These are phyloP conservation scores for Tamandua tetradactyla DNA, from an alignment of 2,797 vertebrate genomes.

Conservation along the genomic window DNA sequence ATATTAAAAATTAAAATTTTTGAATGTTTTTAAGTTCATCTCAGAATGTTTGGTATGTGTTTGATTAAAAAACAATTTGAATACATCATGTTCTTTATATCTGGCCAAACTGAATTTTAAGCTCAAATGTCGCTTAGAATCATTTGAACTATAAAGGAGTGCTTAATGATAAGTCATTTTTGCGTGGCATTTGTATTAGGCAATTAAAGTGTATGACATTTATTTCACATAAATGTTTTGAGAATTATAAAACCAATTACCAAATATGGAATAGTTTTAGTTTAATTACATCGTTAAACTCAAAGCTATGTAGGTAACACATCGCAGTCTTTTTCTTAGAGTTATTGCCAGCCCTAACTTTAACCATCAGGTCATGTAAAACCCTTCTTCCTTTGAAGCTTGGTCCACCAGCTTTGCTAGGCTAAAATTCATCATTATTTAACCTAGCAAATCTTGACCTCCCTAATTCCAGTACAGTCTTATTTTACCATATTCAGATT, in stretches of 20 bases:
- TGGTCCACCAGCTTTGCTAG: neutral
- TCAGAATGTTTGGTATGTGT: neutral
- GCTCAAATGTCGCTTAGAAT: conserved; percentile 7
- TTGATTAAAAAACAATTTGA: conserved; percentile 19
- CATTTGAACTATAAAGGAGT: conserved; percentile 1
- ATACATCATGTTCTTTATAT: neutral
- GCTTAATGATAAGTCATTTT: neutral
- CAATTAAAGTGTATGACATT: neutral
- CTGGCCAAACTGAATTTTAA: conserved; percentile 33
- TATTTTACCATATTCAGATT: neutral
- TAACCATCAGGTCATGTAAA: neutral
- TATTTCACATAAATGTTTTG: conserved; percentile 29
- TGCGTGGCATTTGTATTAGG: neutral
- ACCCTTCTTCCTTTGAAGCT: neutral
- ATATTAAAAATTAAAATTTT: conserved; percentile 31
- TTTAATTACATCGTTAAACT: neutral
- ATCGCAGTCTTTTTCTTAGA: neutral
- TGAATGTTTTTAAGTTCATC: neutral
- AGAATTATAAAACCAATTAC: conserved; percentile 2
- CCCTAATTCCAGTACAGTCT: neutral
- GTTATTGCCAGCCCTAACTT: neutral
- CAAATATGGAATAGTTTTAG: neutral
- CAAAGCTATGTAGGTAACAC: neutral
- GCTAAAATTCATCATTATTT: neutral
- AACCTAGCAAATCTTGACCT: neutral